These are phyloP conservation scores for Cerceris rybyensis DNA, from an alignment of 2,888 invertebrate species.

Conservation along the genomic window DNA sequence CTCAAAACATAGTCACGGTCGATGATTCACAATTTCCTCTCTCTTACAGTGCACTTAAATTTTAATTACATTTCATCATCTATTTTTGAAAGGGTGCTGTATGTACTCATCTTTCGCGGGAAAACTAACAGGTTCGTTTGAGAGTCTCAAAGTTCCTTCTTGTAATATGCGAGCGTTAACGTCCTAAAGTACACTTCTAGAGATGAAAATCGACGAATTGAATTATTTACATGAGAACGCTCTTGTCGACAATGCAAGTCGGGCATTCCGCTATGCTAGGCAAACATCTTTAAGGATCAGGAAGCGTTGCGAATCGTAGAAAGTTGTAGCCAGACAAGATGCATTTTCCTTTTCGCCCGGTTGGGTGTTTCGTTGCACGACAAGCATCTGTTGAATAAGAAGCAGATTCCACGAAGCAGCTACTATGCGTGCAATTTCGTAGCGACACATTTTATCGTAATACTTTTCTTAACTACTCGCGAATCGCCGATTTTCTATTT, in stretches of 20 bases:
- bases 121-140: too few relatives aligned
- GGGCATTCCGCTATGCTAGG: slow-evolving; percentile 8
- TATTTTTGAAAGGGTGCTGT: too few relatives aligned
- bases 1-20: too few relatives aligned
- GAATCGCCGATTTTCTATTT: background rate
- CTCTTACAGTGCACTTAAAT: too few relatives aligned
- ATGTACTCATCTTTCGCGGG: too few relatives aligned
- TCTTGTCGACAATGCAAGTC: slow-evolving; percentile 19
- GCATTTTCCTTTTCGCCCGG: slow-evolving; percentile 28
- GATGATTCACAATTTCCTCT: too few relatives aligned
- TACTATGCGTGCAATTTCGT: slow-evolving; percentile 24
- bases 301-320: slow-evolving; percentile 46
- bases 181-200: background rate
- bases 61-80: too few relatives aligned
- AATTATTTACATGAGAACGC: slow-evolving; percentile 19
- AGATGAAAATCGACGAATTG: slow-evolving; percentile 4
- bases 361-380: slow-evolving; percentile 7
- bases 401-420: slow-evolving; percentile 23
- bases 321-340: slow-evolving; percentile 37
- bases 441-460: background rate
- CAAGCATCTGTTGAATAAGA: slow-evolving; percentile 21
- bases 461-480: background rate
- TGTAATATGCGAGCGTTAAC: too few relatives aligned
- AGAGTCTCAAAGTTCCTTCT: too few relatives aligned
- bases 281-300: slow-evolving; percentile 16